Conservation (phyloP, 2,113 vertebrate species). For the Oreocharis arfaki region DNA sequence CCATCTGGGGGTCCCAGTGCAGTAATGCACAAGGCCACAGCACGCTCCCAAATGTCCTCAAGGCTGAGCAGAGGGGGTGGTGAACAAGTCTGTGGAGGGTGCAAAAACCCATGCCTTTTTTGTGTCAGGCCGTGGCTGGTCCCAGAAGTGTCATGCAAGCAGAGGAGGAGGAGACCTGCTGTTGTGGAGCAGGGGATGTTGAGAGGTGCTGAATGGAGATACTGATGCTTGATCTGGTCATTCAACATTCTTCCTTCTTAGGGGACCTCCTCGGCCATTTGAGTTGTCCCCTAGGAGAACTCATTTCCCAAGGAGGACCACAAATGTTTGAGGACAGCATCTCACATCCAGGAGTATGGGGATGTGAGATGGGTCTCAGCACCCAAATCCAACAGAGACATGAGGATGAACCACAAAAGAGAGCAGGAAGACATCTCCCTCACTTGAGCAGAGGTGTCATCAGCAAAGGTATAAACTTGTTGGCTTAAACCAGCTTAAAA, state of each 20-base stretch:
- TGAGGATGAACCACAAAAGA: not conserved
- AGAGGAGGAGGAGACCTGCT: not conserved
- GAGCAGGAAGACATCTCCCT: not conserved
- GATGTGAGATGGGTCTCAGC: not conserved
- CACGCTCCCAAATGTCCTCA: not conserved
- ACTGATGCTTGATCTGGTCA: not conserved
- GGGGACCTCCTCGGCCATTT: not conserved
- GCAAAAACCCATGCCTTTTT: not conserved
- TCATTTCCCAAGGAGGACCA: not conserved
- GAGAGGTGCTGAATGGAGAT: not conserved
- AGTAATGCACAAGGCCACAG: not conserved
- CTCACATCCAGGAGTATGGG: not conserved
- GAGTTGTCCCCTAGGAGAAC: not conserved
- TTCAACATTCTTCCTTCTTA: not conserved
- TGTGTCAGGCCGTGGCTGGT: not conserved
- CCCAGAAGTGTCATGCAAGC: not conserved
- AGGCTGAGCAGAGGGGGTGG: not conserved
- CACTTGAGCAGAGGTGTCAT: not conserved
- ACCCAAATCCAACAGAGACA: not conserved
- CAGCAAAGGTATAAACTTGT: not conserved
- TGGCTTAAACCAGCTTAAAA: not conserved
- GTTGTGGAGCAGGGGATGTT: not conserved
- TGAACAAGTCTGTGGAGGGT: not conserved
- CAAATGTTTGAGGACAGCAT: not conserved
- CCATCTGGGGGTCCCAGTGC: not conserved